Conservation (phyloP, 2,888 invertebrate genomes). For the Coenonympha arcania region DNA sequence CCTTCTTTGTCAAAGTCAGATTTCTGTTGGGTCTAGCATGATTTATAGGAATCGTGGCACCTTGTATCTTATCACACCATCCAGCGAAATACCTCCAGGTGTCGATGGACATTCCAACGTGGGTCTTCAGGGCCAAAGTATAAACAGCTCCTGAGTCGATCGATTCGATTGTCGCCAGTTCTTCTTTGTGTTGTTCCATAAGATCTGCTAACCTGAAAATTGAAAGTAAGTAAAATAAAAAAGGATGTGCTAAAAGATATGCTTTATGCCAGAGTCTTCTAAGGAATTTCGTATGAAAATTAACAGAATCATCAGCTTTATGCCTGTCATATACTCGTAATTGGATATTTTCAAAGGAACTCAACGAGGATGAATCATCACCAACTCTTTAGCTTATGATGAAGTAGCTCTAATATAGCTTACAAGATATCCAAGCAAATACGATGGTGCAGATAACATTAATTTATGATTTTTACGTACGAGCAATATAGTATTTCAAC, state of each 20-base stretch:
- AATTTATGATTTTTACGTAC: no score
- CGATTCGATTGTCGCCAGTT: constrained; percentile 93
- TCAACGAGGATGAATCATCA: no score
- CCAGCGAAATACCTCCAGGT: constrained; percentile 98
- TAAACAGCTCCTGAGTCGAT: constrained; percentile 98
- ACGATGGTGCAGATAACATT: no score
- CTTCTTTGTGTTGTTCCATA: constrained; percentile 95
- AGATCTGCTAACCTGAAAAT: constrained; percentile 87
- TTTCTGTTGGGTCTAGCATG: constrained; percentile 93
- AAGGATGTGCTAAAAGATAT: not conserved
- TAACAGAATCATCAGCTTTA: no score
- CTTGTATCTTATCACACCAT: constrained; percentile 97
- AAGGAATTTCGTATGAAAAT: no score
- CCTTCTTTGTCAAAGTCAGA: constrained; percentile 88
- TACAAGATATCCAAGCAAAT: no score
- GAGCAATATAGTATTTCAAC: no score
- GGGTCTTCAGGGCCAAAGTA: constrained; percentile 95
- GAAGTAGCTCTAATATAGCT: no score
- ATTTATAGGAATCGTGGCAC: constrained; percentile 91
- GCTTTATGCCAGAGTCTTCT: not conserved
- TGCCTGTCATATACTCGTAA: no score
- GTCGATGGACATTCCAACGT: constrained; percentile 98
- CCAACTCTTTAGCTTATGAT: no score
- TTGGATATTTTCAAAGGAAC: no score
- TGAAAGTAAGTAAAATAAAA: not conserved